phyloP scores from a whole-genome alignment of 2,888 invertebrate species.

The Spisula solida region DNA sequence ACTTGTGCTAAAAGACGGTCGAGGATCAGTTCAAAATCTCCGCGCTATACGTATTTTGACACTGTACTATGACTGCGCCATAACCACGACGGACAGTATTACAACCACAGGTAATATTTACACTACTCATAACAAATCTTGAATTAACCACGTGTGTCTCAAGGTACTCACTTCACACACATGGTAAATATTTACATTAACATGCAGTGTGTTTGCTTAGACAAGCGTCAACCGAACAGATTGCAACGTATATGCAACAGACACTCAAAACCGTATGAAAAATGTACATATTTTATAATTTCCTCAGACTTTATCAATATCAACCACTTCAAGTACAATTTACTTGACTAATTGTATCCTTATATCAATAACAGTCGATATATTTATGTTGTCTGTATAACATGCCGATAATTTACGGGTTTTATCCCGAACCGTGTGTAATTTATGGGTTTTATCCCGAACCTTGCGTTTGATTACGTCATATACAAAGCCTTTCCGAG shows the following conservation, averaged over 20 bases:
- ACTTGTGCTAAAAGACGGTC: too few species aligned
- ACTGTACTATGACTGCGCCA: neutral
- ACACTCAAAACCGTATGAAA: slow-evolving; percentile 18
- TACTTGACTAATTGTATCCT: neutral
- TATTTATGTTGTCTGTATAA: neutral
- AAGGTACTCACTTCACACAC: neutral
- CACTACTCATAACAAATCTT: neutral
- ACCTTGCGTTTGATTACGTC: too few species aligned
- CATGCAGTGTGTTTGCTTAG: slow-evolving; percentile 18
- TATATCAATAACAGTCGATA: neutral
- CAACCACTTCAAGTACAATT: neutral
- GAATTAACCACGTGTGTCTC: slow-evolving; percentile 1
- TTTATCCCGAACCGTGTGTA: too few species aligned
- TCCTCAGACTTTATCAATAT: neutral
- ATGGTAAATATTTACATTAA: slow-evolving; percentile 27
- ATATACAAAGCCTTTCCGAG: too few species aligned
- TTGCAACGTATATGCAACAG: slow-evolving; percentile 30
- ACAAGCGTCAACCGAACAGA: slow-evolving; percentile 3
- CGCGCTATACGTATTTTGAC: too few species aligned
- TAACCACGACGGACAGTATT: neutral
- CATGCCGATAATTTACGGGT: too few species aligned
- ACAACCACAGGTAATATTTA: neutral
- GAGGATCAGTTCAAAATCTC: too few species aligned
- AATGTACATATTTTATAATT: slow-evolving; percentile 6
- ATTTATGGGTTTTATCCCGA: too few species aligned